Evolutionary conservation across 2,797 vertebrate species (phyloP).

Genomic region (Peromyscus aztecus): DNA sequence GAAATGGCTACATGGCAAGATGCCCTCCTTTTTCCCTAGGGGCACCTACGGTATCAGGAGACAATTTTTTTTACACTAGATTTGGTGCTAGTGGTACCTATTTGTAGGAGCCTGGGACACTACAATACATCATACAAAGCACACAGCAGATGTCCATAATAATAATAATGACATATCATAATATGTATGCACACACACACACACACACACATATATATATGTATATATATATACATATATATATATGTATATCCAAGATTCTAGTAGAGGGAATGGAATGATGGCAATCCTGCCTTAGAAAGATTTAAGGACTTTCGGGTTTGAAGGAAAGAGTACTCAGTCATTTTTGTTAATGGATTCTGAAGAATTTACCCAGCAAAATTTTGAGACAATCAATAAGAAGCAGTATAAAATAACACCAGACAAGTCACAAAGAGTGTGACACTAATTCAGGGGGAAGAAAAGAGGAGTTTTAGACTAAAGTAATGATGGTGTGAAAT

Average conservation of each 20-base stretch:
- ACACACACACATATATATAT: too few relatives aligned
- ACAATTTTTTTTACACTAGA: neutral
- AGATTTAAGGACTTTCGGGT: neutral
- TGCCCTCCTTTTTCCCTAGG: rapidly evolving
- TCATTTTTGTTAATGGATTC: neutral
- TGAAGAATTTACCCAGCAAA: neutral
- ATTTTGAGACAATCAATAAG: neutral
- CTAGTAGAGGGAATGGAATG: neutral
- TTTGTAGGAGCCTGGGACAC: too few relatives aligned
- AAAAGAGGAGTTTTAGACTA: neutral
- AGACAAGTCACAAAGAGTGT: neutral
- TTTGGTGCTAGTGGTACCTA: too few relatives aligned
- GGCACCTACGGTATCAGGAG: neutral
- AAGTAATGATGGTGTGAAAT: neutral
- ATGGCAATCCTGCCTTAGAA: neutral
- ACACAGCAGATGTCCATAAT: too few relatives aligned
- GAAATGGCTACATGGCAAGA: neutral
- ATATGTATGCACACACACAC: neutral
- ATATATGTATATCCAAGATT: too few relatives aligned
- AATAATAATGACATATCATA: neutral
- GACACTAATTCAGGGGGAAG: neutral
- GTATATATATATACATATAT: too few relatives aligned
- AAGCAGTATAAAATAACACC: neutral
- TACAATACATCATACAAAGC: too few relatives aligned
- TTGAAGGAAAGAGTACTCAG: neutral